Conservation (phyloP, 2,113 vertebrate species). For the Hippocampus abdominalis region DNA sequence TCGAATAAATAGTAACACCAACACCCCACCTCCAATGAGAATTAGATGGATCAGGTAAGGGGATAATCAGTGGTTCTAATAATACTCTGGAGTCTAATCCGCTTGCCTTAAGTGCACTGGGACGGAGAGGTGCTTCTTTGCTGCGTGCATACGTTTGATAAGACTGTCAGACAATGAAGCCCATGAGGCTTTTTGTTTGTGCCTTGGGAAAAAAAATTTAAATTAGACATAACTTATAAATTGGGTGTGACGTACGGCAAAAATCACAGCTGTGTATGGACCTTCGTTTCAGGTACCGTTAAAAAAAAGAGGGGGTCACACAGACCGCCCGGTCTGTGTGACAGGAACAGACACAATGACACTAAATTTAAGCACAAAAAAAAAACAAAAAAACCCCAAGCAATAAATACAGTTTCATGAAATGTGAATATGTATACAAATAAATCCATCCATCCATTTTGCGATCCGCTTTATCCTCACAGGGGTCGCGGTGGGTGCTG, state of each 20-base stretch:
- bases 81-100: conserved; percentile 81
- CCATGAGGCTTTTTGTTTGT: neutral
- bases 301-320: no score
- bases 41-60: conserved; percentile 70
- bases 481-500: no score
- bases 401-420: no score
- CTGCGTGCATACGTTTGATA: conserved; percentile 40
- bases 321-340: no score
- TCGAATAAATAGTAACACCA: conserved; percentile 57
- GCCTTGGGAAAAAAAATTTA: neutral
- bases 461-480: no score
- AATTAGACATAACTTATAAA: neutral
- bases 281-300: neutral
- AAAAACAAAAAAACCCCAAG: neutral
- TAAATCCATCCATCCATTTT: no score
- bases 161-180: conserved; percentile 26
- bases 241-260: neutral
- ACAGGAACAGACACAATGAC: neutral
- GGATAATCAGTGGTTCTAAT: conserved; percentile 80
- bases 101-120: conserved; percentile 75
- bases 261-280: neutral
- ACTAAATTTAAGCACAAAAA: neutral
- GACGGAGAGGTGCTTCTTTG: conserved; percentile 58
- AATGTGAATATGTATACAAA: no score
- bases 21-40: conserved; percentile 29